Conservation (phyloP, 2,888 invertebrate genomes). For the Heliconius erato region DNA sequence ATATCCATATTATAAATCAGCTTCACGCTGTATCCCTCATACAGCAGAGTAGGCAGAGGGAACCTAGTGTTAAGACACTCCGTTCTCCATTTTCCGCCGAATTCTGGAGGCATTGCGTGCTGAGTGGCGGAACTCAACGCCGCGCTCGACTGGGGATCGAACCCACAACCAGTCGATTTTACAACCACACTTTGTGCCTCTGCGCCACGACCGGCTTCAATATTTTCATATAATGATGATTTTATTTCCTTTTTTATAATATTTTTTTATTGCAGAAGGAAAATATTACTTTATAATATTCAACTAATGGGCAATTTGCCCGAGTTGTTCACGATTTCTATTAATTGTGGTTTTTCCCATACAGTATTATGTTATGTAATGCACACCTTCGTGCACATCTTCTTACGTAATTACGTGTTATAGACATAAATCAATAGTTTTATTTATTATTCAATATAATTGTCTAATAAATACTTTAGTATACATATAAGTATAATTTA, state of each 20-base stretch:
- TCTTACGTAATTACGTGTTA: background rate
- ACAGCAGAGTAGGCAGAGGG: too few species aligned
- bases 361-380: background rate
- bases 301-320: constrained; percentile 7
- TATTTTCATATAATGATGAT: background rate
- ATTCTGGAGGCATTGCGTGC: too few species aligned
- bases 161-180: too few species aligned
- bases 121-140: too few species aligned
- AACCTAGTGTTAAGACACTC: too few species aligned
- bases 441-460: background rate
- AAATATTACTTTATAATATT: constrained; percentile 3
- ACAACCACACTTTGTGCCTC: too few species aligned
- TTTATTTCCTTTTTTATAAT: background rate
- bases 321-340: constrained; percentile 29
- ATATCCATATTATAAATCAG: too few species aligned
- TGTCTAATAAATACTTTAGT: background rate
- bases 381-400: background rate
- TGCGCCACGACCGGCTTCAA: too few species aligned
- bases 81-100: too few species aligned
- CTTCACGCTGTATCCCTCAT: too few species aligned
- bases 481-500: too few species aligned
- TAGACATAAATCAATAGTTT: background rate
- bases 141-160: too few species aligned
- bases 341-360: constrained; percentile 34
- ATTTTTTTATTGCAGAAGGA: background rate